A percentile compares a stretch with the other conserved stretches of the same genome.
Evolutionary conservation across 2,113 vertebrate species (phyloP).

Genomic region (Hippocampus abdominalis): DNA sequence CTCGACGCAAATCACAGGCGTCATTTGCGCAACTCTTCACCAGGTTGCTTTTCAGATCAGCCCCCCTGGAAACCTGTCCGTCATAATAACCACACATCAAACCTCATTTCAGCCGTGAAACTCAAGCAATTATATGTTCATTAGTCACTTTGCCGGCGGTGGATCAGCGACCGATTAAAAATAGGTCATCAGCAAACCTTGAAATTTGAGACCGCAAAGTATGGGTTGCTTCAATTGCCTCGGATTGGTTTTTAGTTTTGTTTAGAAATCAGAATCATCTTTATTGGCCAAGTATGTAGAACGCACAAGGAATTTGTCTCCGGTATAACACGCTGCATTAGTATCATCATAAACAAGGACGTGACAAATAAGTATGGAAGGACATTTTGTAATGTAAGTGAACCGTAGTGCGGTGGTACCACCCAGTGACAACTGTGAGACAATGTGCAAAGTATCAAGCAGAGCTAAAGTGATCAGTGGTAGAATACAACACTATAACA

Average conservation of each 20-base stretch:
- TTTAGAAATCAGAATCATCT: no score
- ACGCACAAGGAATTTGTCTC: no score
- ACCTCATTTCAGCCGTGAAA: constrained; percentile 19
- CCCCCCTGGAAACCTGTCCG: constrained; percentile 14
- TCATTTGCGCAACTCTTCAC: not conserved
- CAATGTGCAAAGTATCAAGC: no score
- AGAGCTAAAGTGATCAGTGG: no score
- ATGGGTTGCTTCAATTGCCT: not conserved
- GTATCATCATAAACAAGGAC: no score
- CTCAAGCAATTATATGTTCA: constrained; percentile 14
- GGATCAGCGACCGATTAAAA: constrained; percentile 6
- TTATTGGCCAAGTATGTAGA: no score
- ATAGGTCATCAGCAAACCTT: constrained; percentile 1
- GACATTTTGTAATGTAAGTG: no score
- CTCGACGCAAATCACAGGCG: constrained; percentile 4
- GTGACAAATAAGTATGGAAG: no score
- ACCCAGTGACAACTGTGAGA: no score
- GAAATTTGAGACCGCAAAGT: not conserved
- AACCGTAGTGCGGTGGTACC: no score
- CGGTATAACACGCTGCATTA: no score
- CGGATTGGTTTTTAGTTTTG: not conserved
- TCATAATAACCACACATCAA: constrained; percentile 19
- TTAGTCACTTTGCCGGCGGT: constrained; percentile 27
- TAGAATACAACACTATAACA: no score
- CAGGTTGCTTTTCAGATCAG: constrained; percentile 8